phyloP scores from a whole-genome alignment of 2,113 vertebrate species.

The Corythoichthys intestinalis region DNA sequence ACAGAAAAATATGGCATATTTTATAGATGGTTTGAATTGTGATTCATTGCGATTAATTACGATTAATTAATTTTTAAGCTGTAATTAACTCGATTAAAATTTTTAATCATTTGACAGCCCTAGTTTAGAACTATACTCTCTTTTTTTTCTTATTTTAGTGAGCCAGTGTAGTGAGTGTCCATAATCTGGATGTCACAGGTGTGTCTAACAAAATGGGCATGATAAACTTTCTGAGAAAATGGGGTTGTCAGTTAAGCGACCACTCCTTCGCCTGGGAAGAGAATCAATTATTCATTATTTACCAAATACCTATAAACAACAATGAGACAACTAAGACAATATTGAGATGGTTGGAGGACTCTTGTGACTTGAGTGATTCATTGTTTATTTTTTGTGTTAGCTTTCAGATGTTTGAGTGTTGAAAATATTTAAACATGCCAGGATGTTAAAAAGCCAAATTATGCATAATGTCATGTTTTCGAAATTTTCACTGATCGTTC shows the following conservation, averaged over 20 bases:
- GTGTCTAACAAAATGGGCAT: neutral
- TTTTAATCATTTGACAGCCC: too few species aligned
- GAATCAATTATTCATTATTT: neutral
- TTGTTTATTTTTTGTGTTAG: neutral
- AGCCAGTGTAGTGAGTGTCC: neutral
- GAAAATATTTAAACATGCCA: neutral
- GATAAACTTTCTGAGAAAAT: neutral
- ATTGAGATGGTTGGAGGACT: neutral
- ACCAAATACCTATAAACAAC: neutral
- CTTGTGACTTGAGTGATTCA: conserved; percentile 3
- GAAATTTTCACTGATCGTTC: neutral
- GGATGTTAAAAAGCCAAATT: neutral
- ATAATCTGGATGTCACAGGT: neutral
- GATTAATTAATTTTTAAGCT: too few species aligned
- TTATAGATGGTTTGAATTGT: too few species aligned
- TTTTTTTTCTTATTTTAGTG: neutral
- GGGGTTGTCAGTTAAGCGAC: neutral
- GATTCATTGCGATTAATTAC: too few species aligned
- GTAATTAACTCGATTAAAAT: too few species aligned
- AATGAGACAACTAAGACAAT: neutral
- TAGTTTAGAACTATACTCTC: too few species aligned
- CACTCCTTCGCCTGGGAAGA: neutral
- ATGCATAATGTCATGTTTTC: neutral
- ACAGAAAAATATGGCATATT: too few species aligned
- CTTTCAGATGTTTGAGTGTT: neutral